Base-by-base conservation (phyloP, 2,888 invertebrate species). In the Plebejus argus region DNA sequence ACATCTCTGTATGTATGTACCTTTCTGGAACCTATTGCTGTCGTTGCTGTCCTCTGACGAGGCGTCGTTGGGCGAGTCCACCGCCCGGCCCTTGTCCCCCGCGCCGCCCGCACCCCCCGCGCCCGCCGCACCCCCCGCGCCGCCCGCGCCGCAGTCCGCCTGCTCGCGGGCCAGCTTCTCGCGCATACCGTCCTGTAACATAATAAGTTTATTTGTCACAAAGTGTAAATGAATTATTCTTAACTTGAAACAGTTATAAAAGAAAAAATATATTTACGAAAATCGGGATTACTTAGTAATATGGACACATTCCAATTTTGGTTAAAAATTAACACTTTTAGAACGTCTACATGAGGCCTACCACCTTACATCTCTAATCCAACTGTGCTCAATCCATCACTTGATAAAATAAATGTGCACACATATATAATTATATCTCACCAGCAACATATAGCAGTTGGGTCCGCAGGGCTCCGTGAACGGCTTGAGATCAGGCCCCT, bases 31-130 rank as follows among this genome's bases (percentile, higher is more conserved):
- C 79, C 96, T 96, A 87, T 97, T 97, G 86, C 98, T 98, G 85
- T 98, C 98, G 86, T 98, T 98, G 88, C 98, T 98, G 86, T 98
- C 98, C 88, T 98, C 98, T 0, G 98, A 98, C 83, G 98, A 98
- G 6, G 98, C 98, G 91, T 98, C 98, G 89, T 98, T 98, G 81
- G 98, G 97, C 61, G 98, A 98, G 94, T 98, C 98, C 56, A 97
- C 95, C 82, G 95, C 88, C 80, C 84, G 15, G 82, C 86, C 85
- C 84, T 82, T 84, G 87, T 66, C 76, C 85, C 88, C 18, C 66
- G 74, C 39, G 10, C 79, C 35, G 70, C 79, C 20, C 76, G 66
- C 23, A 61, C 61, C 20, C 6, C 70, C 92, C 53, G 18, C 53
- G 15, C 49, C 4, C 3, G 15, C 95, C 53, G 95, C 95, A 82